A percentile compares a stretch with the other conserved stretches of the same genome.
Evolutionary conservation across 2,113 vertebrate genomes (phyloP).

Genomic region (Petrocephalus zakoni): DNA sequence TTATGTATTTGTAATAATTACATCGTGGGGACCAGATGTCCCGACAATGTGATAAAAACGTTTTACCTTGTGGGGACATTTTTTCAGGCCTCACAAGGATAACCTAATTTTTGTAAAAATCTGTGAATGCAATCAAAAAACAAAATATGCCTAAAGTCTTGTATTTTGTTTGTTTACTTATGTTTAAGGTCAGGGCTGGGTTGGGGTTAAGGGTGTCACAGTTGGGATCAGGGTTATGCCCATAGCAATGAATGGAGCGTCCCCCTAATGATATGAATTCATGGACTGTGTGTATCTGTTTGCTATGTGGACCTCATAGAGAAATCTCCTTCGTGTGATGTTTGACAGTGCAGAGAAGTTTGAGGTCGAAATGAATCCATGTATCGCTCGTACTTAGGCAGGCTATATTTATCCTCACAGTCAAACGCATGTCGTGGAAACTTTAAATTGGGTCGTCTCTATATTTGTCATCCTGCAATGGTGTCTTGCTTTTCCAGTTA

Average conservation of each 20-base stretch:
- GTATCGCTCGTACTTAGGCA: constrained; percentile 41
- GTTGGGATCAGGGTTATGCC: neutral
- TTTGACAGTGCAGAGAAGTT: constrained; percentile 44
- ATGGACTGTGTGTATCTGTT: neutral
- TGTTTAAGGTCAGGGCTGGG: neutral
- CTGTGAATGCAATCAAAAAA: neutral
- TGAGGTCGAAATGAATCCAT: constrained; percentile 35
- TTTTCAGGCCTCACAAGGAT: neutral
- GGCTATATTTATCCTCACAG: constrained; percentile 49
- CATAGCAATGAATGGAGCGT: neutral
- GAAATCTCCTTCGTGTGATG: neutral
- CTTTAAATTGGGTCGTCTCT: constrained; percentile 11
- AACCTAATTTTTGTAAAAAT: neutral
- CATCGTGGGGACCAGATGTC: neutral
- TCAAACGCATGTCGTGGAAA: constrained; percentile 12
- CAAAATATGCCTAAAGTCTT: too few relatives aligned
- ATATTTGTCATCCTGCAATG: neutral
- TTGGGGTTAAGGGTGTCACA: neutral
- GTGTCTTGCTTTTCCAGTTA: neutral
- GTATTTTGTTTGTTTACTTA: neutral
- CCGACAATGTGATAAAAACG: neutral
- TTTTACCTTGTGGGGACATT: neutral
- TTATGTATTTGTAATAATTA: neutral
- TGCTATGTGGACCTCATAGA: neutral
- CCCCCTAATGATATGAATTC: neutral